Percentiles rank a stretch among this genome's conserved stretches.
These are phyloP conservation scores for Manis crassicaudata DNA, from an alignment of 2,797 vertebrate genomes.

Conservation along the genomic window DNA sequence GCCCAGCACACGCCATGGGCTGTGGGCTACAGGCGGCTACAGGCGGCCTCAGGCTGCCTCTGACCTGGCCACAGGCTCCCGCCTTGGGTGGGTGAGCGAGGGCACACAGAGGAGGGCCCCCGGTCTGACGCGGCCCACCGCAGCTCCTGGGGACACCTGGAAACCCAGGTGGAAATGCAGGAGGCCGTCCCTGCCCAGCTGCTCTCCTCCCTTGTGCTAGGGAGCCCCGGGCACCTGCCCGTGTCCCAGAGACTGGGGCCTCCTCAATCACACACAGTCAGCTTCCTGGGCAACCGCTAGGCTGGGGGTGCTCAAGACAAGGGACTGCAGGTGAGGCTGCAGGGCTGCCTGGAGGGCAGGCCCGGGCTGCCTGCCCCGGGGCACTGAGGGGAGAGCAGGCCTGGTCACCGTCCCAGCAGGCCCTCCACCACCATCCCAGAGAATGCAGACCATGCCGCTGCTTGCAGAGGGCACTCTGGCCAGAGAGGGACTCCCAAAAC, in stretches of 20 bases:
- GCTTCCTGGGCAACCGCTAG: neutral
- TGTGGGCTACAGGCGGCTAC: neutral
- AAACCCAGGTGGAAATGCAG: no score
- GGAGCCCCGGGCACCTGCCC: neutral
- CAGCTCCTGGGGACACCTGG: neutral
- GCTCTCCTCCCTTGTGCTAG: neutral
- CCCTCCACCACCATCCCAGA: neutral
- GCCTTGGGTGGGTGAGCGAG: neutral
- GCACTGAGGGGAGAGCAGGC: no score
- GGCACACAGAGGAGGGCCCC: fast-evolving
- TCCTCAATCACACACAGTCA: no score
- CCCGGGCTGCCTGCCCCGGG: neutral
- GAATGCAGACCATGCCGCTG: fast-evolving
- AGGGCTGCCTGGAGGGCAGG: no score
- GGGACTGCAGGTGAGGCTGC: neutral
- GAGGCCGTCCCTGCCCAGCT: fast-evolving
- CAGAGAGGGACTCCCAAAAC: neutral
- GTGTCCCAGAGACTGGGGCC: neutral
- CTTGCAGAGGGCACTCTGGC: neutral
- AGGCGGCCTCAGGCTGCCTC: no score
- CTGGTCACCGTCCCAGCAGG: no score
- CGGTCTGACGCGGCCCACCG: fast-evolving
- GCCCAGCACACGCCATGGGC: no score
- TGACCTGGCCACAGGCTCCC: fast-evolving
- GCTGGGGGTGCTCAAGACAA: neutral